Evolutionary conservation across 1,140 invertebrate genomes (phyloP).

Genomic region (Ditylenchus dipsaci): DNA sequence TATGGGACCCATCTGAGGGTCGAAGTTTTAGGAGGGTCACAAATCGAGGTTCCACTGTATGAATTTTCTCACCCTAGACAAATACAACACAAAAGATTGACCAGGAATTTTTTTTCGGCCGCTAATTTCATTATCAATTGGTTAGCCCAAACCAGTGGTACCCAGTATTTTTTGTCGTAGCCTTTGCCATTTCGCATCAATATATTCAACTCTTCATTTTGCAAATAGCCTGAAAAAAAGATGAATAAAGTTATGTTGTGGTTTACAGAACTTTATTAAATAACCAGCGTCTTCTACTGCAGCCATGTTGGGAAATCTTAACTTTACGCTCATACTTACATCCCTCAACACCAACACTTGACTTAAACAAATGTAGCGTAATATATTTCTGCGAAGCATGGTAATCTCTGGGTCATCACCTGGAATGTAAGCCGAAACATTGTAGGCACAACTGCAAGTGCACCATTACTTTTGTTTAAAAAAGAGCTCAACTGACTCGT

Average conservation of each 20-base stretch:
- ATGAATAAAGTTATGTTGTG: neutral
- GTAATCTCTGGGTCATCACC: slow-evolving; percentile 5
- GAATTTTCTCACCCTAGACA: neutral
- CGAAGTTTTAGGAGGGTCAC: too few relatives aligned
- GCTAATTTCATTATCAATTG: neutral
- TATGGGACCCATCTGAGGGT: too few relatives aligned
- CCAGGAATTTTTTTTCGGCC: slow-evolving; percentile 1
- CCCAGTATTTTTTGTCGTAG: slow-evolving; percentile 1
- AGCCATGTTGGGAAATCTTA: slow-evolving; percentile 81
- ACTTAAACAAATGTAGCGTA: slow-evolving; percentile 69
- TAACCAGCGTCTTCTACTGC: slow-evolving; percentile 74
- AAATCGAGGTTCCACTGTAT: too few relatives aligned
- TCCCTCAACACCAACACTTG: slow-evolving; percentile 69
- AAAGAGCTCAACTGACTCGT: slow-evolving; percentile 8
- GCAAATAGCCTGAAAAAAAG: slow-evolving; percentile 9
- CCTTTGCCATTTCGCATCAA: neutral
- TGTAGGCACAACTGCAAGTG: slow-evolving; percentile 11
- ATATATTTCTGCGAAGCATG: slow-evolving; percentile 61
- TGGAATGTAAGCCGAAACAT: slow-evolving; percentile 5
- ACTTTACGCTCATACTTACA: slow-evolving; percentile 80
- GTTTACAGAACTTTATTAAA: neutral
- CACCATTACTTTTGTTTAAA: neutral
- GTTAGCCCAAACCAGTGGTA: neutral
- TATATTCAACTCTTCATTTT: neutral
- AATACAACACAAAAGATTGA: neutral